Evolutionary conservation across 2,888 invertebrate genomes (phyloP), one percentile per base, ranked within the genome.

Genomic region (Therioaphis trifolii): DNA sequence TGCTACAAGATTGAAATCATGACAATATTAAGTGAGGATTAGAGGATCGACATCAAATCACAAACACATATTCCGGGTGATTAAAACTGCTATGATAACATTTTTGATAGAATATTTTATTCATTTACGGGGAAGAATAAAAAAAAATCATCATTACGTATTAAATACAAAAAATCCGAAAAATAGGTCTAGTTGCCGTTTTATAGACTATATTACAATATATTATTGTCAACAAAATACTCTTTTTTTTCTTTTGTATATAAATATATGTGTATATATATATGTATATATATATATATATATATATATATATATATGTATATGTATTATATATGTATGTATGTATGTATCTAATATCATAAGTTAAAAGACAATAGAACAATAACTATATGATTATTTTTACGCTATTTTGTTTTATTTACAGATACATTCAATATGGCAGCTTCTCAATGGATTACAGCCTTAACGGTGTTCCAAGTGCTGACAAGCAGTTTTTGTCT

Each of bases 401-500:
- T n/a, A 2, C 0, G 12, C 27, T 1, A 46, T 52, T 72, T 72
- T 63, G 3, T 11, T 61, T 4, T 63, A 43, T 66, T 40, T 12
- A 18, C 35, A 55, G 68, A 55, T 55, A 55, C n/a, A 24, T 35
- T 7, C 15, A 58, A 18, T 5, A 82, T 72, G 82, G 72, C 46
- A 43, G 82, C 40, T 74, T 49, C 63, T 24, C 61, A 78, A 72
- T 78, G 78, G 78, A 78, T 69, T 21, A 24, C 76, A 40, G 61
- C 46, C 18, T 63, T 76, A 29, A 55, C 40, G 43, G 66, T 75
- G 68, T 61, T 75, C 14, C 82, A 82, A 69, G 18, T 82, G 55
- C 29, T 85, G 46, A 46, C 82, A 21, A 69, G 18, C 21, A 18
- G 61, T 46, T 61, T 61, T 27, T 85, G 84, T 61, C 85, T 93